phyloP scores from a whole-genome alignment of 2,113 vertebrate species.

The Xiphophorus couchianus region DNA sequence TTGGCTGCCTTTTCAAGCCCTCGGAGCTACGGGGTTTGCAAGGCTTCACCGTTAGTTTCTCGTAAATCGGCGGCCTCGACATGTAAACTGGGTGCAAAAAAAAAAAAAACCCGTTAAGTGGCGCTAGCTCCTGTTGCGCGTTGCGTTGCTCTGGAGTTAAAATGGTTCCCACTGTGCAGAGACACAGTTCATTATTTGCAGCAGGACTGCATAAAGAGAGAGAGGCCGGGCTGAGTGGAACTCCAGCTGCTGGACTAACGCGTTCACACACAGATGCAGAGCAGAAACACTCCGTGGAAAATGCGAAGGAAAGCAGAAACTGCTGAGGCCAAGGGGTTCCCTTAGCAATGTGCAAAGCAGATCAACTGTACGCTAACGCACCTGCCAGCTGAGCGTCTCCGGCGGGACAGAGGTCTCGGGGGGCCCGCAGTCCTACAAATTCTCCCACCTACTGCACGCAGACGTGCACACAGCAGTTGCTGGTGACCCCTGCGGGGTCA shows the following conservation, averaged over 20 bases:
- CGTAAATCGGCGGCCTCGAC: constrained; percentile 18
- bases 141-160: constrained; percentile 54
- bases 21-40: not conserved
- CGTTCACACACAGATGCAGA: constrained; percentile 29
- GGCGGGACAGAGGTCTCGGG: constrained; percentile 30
- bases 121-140: constrained; percentile 49
- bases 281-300: constrained; percentile 61
- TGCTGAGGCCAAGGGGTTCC: constrained; percentile 55
- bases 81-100: constrained; percentile 54
- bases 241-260: constrained; percentile 71
- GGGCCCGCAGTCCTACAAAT: constrained; percentile 16
- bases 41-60: constrained; percentile 29
- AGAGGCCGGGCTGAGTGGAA: constrained; percentile 70
- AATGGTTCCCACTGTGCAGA: constrained; percentile 68
- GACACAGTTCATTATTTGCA: constrained; percentile 75
- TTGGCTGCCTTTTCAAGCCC: constrained; percentile 36
- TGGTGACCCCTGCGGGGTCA: constrained; percentile 47
- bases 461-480: constrained; percentile 18
- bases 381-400: constrained; percentile 62
- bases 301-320: constrained; percentile 60
- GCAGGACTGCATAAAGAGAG: constrained; percentile 77
- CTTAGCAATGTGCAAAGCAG: constrained; percentile 59
- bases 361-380: constrained; percentile 37
- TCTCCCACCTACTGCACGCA: constrained; percentile 17
- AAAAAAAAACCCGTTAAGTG: constrained; percentile 27